These are phyloP conservation scores for Leptopilina syphax DNA, from an alignment of 2,888 invertebrate species.

Conservation along the genomic window DNA sequence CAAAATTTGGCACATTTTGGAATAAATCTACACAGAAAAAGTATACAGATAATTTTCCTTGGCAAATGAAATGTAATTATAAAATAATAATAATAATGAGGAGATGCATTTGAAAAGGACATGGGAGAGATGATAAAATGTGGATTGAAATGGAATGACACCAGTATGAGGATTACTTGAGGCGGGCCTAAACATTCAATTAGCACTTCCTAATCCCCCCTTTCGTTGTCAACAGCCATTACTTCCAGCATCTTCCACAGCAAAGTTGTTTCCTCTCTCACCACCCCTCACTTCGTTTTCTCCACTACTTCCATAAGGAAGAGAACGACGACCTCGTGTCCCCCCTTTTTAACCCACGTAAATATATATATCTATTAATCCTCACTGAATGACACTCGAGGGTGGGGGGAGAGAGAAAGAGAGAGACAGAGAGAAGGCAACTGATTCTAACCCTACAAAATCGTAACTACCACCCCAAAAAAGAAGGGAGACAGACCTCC, in stretches of 20 bases:
- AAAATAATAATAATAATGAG: neutral
- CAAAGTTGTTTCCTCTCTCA: conserved; percentile 54
- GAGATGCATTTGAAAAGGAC: neutral
- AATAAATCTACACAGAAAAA: no score
- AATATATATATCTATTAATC: conserved; percentile 71
- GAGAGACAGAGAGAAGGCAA: conserved; percentile 33
- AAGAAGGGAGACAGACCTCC: conserved; percentile 47
- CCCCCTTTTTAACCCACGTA: conserved; percentile 63
- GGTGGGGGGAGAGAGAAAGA: conserved; percentile 59
- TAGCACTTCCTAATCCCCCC: conserved; percentile 75
- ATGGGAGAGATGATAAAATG: neutral
- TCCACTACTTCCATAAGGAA: conserved; percentile 16
- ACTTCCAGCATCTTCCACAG: conserved; percentile 75
- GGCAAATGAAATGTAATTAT: neutral
- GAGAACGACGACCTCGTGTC: conserved; percentile 38
- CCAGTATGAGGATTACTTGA: conserved; percentile 36
- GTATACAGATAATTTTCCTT: no score
- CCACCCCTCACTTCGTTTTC: conserved; percentile 44
- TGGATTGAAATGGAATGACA: neutral
- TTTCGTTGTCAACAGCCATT: conserved; percentile 75
- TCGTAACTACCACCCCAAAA: conserved; percentile 63
- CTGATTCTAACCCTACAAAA: conserved; percentile 69
- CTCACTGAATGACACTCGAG: conserved; percentile 74
- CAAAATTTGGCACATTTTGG: no score
- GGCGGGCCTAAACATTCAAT: conserved; percentile 75